Evolutionary conservation across 53 echinoderm and acorn worm genomes (phyloP).

Genomic region (Hippasteria phrygiana): DNA sequence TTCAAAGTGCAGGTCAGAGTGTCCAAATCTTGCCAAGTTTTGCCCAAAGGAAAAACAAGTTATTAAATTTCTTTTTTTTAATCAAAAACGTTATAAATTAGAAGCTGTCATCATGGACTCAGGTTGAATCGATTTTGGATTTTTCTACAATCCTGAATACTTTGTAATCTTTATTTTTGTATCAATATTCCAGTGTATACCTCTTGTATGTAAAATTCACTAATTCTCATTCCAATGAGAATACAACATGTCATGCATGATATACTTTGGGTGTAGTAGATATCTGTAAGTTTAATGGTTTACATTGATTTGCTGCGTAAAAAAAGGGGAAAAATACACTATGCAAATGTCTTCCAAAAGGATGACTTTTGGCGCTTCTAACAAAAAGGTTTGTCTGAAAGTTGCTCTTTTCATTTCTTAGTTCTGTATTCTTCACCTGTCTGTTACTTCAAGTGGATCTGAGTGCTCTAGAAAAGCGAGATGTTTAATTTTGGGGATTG

Average conservation of each 20-base stretch:
- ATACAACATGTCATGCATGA: constrained; percentile 28
- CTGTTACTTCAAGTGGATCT: neutral
- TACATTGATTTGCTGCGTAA: constrained; percentile 44
- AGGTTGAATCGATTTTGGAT: constrained; percentile 14
- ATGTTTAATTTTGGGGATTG: neutral
- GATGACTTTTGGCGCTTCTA: constrained; percentile 64
- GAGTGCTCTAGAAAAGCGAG: neutral
- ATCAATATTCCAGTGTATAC: constrained; percentile 26
- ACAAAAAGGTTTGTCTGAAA: constrained; percentile 36
- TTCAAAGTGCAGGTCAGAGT: constrained; percentile 55
- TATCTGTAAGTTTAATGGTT: constrained; percentile 40
- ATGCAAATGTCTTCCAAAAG: constrained; percentile 55
- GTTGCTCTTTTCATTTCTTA: constrained; percentile 31
- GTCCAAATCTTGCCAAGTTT: constrained; percentile 53
- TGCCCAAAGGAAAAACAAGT: constrained; percentile 31
- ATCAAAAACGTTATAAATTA: constrained; percentile 22
- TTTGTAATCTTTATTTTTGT: constrained; percentile 54
- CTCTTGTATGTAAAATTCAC: neutral
- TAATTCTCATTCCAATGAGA: constrained; percentile 10
- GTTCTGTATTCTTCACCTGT: constrained; percentile 17
- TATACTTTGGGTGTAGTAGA: constrained; percentile 19
- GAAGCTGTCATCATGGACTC: constrained; percentile 50
- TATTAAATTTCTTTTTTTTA: constrained; percentile 34
- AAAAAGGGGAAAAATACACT: constrained; percentile 51
- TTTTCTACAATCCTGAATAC: constrained; percentile 18